Evolutionary conservation across 2,888 invertebrate genomes (phyloP).

Genomic region (Fissipunctia ypsillon): DNA sequence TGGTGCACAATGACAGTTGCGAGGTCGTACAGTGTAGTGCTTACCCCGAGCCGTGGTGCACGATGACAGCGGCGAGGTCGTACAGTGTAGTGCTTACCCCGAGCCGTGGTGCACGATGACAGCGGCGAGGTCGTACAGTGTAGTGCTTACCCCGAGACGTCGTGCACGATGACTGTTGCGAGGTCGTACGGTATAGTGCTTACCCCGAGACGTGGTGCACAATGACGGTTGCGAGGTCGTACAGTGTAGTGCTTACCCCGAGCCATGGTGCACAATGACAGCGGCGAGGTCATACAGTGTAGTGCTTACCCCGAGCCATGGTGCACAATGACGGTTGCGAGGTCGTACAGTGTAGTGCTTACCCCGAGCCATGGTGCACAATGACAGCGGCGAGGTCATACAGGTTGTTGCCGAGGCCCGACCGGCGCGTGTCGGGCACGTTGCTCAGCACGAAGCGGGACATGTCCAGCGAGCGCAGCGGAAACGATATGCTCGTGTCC

Average conservation of each 20-base stretch:
- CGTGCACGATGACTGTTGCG: conserved; percentile 95
- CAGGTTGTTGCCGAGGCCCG: conserved; percentile 91
- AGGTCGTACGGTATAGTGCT: conserved; percentile 91
- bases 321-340: conserved; percentile 95
- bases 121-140: conserved; percentile 94
- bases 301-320: conserved; percentile 93
- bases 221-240: conserved; percentile 95
- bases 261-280: conserved; percentile 95
- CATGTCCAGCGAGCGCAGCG: conserved; percentile 94
- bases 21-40: conserved; percentile 92
- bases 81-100: conserved; percentile 91
- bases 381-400: conserved; percentile 96
- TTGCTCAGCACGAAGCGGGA: conserved; percentile 93
- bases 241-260: conserved; percentile 91
- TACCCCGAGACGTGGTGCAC: conserved; percentile 96
- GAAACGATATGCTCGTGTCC: conserved; percentile 94
- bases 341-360: conserved; percentile 90
- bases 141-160: conserved; percentile 92
- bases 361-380: conserved; percentile 96
- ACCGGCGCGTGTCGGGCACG: conserved; percentile 92
- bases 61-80: conserved; percentile 95
- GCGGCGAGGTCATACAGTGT: conserved; percentile 94
- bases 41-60: conserved; percentile 95
- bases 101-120: conserved; percentile 96
- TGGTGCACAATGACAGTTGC: conserved; percentile 96